Evolutionary conservation across 1,140 invertebrate species (phyloP).

Genomic region (Bombus turneri): DNA sequence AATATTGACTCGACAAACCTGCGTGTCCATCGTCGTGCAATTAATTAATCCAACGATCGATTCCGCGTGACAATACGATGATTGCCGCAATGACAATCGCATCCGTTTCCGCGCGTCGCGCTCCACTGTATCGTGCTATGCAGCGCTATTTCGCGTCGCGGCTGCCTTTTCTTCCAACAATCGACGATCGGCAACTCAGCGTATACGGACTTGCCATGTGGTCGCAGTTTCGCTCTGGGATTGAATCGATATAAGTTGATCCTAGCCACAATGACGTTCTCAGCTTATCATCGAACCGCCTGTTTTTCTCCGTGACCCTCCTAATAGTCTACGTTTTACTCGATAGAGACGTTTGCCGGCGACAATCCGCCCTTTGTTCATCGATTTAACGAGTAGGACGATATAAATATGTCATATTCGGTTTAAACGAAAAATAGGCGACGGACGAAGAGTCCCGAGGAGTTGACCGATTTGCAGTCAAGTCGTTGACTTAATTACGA

Average conservation of each 20-base stretch:
- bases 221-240: slow-evolving; percentile 3
- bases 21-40: slow-evolving; percentile 72
- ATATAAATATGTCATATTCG: not conserved
- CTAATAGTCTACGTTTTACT: not conserved
- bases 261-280: slow-evolving; percentile 45
- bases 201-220: not conserved
- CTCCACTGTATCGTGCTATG: too few relatives aligned
- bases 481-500: slow-evolving; percentile 38
- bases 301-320: not conserved
- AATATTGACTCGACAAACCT: slow-evolving; percentile 78
- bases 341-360: not conserved
- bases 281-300: slow-evolving; percentile 1
- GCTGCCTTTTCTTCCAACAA: slow-evolving; percentile 21
- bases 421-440: too few relatives aligned
- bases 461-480: not conserved
- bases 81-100: slow-evolving; percentile 54
- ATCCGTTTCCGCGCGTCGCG: slow-evolving; percentile 12
- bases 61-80: slow-evolving; percentile 49
- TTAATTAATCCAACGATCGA: slow-evolving; percentile 76
- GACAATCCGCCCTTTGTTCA: not conserved
- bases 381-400: not conserved
- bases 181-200: not conserved
- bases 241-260: slow-evolving; percentile 57
- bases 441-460: not conserved
- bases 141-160: not conserved